Conservation (phyloP, 2,113 vertebrate species). For the Hiodon alosoides region DNA sequence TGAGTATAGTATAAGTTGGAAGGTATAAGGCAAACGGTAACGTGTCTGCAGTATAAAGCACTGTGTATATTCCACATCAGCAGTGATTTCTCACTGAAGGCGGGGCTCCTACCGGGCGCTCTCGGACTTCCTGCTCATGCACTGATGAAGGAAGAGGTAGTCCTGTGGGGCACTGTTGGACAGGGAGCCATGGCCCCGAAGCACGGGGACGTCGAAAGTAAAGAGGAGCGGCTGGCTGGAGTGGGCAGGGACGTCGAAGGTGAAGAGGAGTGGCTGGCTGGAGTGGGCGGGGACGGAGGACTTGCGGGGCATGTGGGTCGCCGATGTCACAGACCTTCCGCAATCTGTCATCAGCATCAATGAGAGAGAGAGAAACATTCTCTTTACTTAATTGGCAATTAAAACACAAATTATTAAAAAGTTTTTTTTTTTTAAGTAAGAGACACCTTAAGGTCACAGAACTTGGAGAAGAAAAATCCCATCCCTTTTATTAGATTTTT, state of each 20-base stretch:
- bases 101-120: conserved; percentile 72
- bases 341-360: conserved; percentile 61
- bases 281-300: conserved; percentile 77
- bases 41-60: no score
- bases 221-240: conserved; percentile 93
- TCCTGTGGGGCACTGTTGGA: conserved; percentile 95
- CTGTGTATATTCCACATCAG: no score
- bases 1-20: no score
- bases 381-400: neutral
- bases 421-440: no score
- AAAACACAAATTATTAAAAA: no score
- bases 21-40: no score
- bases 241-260: conserved; percentile 67
- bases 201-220: conserved; percentile 81
- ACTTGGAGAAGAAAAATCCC: conserved; percentile 33
- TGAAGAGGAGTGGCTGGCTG: conserved; percentile 63
- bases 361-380: neutral
- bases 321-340: conserved; percentile 62
- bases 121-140: conserved; percentile 91
- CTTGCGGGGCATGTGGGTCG: conserved; percentile 64
- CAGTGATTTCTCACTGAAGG: no score
- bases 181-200: conserved; percentile 69
- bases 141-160: conserved; percentile 96
- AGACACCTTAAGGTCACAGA: neutral
- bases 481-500: conserved; percentile 42